phyloP scores from a whole-genome alignment of 2,113 vertebrate species.

The Tragelaphus scriptus region DNA sequence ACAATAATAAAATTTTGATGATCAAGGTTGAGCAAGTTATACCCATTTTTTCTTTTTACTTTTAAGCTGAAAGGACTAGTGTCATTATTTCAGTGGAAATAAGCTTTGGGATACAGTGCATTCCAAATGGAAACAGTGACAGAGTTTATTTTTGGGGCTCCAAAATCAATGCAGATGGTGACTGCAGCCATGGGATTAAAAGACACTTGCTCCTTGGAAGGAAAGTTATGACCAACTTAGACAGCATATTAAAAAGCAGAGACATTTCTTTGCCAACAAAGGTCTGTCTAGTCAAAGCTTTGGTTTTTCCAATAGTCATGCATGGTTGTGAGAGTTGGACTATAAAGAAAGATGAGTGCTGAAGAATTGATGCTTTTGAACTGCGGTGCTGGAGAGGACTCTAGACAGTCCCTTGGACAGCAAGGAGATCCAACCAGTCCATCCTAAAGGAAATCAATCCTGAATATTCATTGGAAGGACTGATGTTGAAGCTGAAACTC shows the following conservation, averaged over 20 bases:
- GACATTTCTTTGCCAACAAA: neutral
- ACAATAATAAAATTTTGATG: neutral
- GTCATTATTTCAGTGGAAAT: neutral
- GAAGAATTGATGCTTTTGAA: neutral
- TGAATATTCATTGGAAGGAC: neutral
- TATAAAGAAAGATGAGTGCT: neutral
- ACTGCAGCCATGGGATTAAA: neutral
- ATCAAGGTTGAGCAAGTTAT: neutral
- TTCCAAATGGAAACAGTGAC: neutral
- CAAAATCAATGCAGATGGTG: neutral
- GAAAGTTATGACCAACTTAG: neutral
- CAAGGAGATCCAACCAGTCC: neutral
- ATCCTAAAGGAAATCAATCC: neutral
- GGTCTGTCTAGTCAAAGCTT: neutral
- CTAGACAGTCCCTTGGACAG: neutral
- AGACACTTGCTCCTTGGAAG: neutral
- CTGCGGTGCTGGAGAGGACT: fast-evolving
- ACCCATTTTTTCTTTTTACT: neutral
- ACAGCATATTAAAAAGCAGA: neutral
- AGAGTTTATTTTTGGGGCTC: neutral
- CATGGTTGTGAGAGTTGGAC: neutral
- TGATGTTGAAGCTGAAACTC: neutral
- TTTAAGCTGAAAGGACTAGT: neutral
- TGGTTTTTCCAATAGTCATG: neutral
- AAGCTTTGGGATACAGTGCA: neutral